Evolutionary conservation across 2,113 vertebrate species (phyloP).

Genomic region (Oxygymnocypris stewartii): DNA sequence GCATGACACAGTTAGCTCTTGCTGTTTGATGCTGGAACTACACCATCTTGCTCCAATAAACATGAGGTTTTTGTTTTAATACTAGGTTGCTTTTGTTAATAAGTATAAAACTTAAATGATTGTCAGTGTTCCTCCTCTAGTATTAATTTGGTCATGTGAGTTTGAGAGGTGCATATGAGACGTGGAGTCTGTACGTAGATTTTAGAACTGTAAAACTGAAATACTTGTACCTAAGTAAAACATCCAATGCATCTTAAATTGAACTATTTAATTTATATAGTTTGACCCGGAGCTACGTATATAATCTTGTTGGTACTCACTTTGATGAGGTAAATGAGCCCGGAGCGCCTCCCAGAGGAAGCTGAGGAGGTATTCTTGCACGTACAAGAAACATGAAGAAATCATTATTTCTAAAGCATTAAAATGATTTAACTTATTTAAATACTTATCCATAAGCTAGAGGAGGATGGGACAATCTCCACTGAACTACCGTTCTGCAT

Average conservation of each 20-base stretch:
- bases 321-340: neutral
- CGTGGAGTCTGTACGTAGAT: neutral
- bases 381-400: neutral
- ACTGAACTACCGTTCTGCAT: neutral
- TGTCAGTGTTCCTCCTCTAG: neutral
- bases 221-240: neutral
- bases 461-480: neutral
- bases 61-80: neutral
- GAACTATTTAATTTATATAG: neutral
- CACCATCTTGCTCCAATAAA: neutral
- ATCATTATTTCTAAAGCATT: neutral
- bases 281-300: neutral
- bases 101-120: neutral
- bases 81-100: neutral
- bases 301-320: neutral
- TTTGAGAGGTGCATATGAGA: neutral
- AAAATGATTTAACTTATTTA: neutral
- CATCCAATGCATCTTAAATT: neutral
- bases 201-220: neutral
- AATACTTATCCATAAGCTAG: neutral
- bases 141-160: neutral
- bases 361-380: neutral
- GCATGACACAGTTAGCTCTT: neutral
- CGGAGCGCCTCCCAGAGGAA: neutral
- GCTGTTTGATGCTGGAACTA: neutral